Conservation (phyloP, 2,113 vertebrate species). For the Silurus meridionalis region DNA sequence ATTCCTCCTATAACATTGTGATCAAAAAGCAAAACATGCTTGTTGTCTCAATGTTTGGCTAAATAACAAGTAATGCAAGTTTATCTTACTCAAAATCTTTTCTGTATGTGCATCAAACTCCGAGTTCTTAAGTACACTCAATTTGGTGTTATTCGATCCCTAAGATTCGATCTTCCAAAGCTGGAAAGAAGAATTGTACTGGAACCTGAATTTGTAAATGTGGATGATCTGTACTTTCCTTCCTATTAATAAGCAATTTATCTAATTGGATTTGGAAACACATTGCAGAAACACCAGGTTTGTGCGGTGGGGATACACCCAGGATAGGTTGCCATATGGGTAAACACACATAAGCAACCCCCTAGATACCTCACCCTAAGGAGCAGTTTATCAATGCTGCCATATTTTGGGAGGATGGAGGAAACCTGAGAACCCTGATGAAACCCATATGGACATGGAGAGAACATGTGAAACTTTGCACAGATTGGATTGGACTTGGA, state of each 20-base stretch:
- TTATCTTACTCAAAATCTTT: background rate
- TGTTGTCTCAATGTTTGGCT: background rate
- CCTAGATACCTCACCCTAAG: background rate
- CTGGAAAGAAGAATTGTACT: background rate
- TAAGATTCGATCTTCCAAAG: background rate
- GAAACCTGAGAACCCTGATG: background rate
- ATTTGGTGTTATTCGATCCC: background rate
- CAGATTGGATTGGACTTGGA: background rate
- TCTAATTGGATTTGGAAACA: background rate
- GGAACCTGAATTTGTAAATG: background rate
- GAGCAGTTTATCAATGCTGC: background rate
- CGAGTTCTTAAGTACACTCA: background rate
- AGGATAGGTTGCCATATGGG: background rate
- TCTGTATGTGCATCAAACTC: background rate
- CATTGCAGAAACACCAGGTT: background rate
- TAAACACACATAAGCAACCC: background rate
- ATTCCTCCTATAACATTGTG: background rate
- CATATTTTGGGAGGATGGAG: background rate
- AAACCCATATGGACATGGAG: background rate
- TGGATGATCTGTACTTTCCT: background rate
- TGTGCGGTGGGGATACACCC: background rate
- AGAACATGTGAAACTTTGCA: background rate
- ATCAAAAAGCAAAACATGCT: background rate
- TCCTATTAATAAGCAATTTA: background rate
- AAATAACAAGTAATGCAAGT: background rate